These are phyloP conservation scores for Fulmarus glacialis DNA, from an alignment of 2,113 vertebrate genomes.

Conservation along the genomic window DNA sequence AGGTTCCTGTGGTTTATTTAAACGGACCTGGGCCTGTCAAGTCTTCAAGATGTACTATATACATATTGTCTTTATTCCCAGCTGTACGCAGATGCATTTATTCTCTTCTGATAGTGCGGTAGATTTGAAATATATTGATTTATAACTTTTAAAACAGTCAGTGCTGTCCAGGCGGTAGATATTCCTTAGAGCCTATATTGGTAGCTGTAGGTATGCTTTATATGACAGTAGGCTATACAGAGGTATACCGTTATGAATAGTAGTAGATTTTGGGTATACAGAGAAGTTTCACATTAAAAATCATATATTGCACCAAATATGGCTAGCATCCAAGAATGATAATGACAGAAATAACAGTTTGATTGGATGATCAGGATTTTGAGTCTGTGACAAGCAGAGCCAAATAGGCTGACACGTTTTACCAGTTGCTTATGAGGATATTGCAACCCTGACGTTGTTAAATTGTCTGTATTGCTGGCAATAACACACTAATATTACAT, in stretches of 20 bases:
- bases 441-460: not conserved
- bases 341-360: not conserved
- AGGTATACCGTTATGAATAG: not conserved
- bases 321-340: not conserved
- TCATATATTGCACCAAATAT: not conserved
- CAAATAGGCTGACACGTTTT: not conserved
- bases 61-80: not conserved
- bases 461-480: not conserved
- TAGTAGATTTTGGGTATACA: not conserved
- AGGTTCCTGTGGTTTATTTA: not conserved
- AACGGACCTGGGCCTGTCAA: not conserved
- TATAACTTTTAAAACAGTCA: not conserved
- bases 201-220: not conserved
- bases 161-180: not conserved
- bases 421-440: not conserved
- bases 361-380: not conserved
- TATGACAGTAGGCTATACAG: not conserved
- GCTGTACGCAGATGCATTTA: not conserved
- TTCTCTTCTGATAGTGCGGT: not conserved
- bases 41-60: not conserved
- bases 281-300: not conserved
- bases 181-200: not conserved
- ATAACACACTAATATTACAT: not conserved
- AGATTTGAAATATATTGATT: not conserved
- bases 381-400: not conserved